Evolutionary conservation across 2,797 vertebrate species (phyloP), one percentile per base, ranked within the genome.

Genomic region (Phylloscopus collybita): DNA sequence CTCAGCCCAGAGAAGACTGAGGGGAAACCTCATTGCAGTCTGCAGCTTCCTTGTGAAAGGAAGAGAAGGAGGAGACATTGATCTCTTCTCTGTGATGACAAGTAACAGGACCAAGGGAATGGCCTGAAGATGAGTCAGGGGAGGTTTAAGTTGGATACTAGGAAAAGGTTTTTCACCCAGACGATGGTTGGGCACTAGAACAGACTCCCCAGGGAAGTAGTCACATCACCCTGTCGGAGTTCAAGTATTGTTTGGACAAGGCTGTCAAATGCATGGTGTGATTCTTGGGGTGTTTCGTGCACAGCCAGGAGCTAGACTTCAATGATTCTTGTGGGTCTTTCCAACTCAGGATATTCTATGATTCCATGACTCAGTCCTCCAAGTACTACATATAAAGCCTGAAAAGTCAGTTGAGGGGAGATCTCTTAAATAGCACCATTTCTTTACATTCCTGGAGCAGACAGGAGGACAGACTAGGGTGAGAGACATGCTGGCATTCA

Each of bases 21-120:
- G 12, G 10, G 10, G n/a, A 45, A 8, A 71, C 20, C 10, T 56
- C 49, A 12, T 2, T 30, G 29, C 65, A 44, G 14, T 57, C 56
- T 83, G 5, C 32, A 75, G 1, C 16, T 44, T 57, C 4, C 9
- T 29, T 1, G 1, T 29, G 27, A 76, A 13, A 8, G 8, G 11
- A 70, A 36, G 5, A 32, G 11, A 9, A 76, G 23, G 13, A 1
- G 3, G 9, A 50, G 32, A 3, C 5, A 3, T 1, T 38, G 36
- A 44, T 36, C 16, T 62, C 56, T 42, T 42, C 36, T 51, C n/a
- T 59, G 0, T n/a, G 21, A 0, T 32, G 6, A 20, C 2, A n/a
- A 59, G 10, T 40, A 51, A n/a, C 15, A 71, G 10, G 25, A 57
- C 9, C 10, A 26, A 76, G 25, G 25, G 38, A 78, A 64, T 9